Base-by-base conservation (phyloP, 1,140 invertebrate species). In the Lepidostoma basale region DNA sequence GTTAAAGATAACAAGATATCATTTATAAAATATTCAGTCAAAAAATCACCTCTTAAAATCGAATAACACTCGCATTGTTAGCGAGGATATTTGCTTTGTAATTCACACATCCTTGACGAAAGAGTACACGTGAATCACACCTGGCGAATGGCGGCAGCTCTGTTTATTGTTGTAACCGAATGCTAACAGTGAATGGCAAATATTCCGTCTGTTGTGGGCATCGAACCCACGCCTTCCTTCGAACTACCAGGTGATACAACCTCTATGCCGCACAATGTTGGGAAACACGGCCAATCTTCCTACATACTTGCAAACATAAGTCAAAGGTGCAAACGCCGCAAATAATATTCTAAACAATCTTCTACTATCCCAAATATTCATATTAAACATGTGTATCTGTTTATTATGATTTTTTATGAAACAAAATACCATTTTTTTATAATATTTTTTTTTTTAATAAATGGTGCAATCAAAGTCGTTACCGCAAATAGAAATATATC, bases 131-230 rank as follows among this genome's bases (percentile, higher is more conserved):
- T 56, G 52, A 56, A 56, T 56, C 52, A 56, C 52, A 56, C 30
- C 52, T 56, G 52, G 52, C 30, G n/a, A 33, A 36, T 33, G 52
- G 52, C 30, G 52, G 52, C 30, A 16, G 28, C 16, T 56, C 28
- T 56, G 30, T 56, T 56, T 56, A 33, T 56, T 36, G 52, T 56
- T 39, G 52, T 20, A 33, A 18, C 28, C 52, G 30, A 39, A 56
- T 33, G 22, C 52, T 36, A 56, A 56, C 52, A 56, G 28, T 56
- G 52, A 56, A 56, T 56, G 52, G 52, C 30, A 36, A 56, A 56
- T 36, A 56, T 30, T 18, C 28, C 45, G 18, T 23, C 52, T 14
- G 28, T 18, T 56, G 52, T 56, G 52, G 52, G 52, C 52, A 39
- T 10, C 52, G 28, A 33, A 22, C 52, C 52, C 52, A 56, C 52